These are phyloP conservation scores for Dorcus parallelipipedus DNA, from an alignment of 2,888 invertebrate genomes.

Conservation along the genomic window DNA sequence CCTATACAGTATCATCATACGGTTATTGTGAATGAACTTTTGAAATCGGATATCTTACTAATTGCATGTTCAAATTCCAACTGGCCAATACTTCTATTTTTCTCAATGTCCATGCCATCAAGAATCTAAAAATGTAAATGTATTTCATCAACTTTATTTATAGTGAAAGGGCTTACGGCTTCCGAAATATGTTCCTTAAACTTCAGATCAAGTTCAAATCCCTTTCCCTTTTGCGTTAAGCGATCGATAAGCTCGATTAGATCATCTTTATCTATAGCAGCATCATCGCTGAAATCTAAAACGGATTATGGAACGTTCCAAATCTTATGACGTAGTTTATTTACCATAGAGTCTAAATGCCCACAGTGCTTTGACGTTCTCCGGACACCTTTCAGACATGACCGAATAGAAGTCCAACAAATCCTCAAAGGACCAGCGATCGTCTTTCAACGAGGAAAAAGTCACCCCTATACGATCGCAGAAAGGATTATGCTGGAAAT, in stretches of 20 bases:
- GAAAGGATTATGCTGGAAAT: conserved; percentile 71
- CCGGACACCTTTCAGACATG: conserved; percentile 69
- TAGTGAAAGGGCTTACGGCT: conserved; percentile 46
- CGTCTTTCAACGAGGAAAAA: conserved; percentile 68
- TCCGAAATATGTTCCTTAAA: conserved; percentile 52
- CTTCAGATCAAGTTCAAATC: conserved; percentile 47
- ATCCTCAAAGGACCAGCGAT: conserved; percentile 73
- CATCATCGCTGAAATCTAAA: conserved; percentile 62
- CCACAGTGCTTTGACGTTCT: conserved; percentile 70
- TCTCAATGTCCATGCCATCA: conserved; percentile 60
- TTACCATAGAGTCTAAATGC: conserved; percentile 75
- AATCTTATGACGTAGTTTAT: conserved; percentile 10
- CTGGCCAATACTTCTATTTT: conserved; percentile 55
- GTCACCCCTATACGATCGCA: conserved; percentile 67
- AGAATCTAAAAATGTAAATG: conserved; percentile 52
- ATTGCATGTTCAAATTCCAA: conserved; percentile 61
- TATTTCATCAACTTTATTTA: not conserved
- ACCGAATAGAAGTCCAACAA: conserved; percentile 73
- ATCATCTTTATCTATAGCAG: conserved; percentile 57
- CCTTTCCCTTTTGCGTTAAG: conserved; percentile 47
- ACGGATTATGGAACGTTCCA: conserved; percentile 1
- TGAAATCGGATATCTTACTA: conserved; percentile 61
- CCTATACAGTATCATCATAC: conserved; percentile 37
- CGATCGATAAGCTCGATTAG: conserved; percentile 55
- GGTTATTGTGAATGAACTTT: conserved; percentile 58